Conservation (phyloP, 2,797 vertebrate genomes). For the Gambelia wislizenii region DNA sequence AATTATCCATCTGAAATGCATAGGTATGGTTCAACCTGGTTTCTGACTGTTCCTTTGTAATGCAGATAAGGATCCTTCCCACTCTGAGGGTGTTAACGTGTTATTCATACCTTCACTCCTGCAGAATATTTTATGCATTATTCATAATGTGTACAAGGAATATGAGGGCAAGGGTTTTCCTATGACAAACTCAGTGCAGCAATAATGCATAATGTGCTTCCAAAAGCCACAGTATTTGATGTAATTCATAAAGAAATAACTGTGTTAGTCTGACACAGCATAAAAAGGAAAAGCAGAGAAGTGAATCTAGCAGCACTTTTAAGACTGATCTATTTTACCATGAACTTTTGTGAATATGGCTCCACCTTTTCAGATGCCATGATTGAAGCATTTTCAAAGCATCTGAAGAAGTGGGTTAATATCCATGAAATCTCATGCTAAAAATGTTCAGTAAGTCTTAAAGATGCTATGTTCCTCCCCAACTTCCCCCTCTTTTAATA, state of each 20-base stretch:
- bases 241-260: not conserved
- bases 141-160: not conserved
- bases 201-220: not conserved
- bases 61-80: not conserved
- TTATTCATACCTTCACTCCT: not conserved
- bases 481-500: too few species aligned
- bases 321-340: too few species aligned
- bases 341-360: too few species aligned
- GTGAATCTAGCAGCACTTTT: too few species aligned
- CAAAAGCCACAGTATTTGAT: not conserved
- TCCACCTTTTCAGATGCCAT: too few species aligned
- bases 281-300: too few species aligned
- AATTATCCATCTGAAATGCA: not conserved
- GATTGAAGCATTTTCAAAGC: too few species aligned
- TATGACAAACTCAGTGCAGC: not conserved
- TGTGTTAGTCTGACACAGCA: too few species aligned
- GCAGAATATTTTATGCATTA: not conserved
- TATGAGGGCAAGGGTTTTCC: not conserved
- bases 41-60: not conserved
- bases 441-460: too few species aligned
- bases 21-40: not conserved
- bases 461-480: not conserved
- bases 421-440: too few species aligned
- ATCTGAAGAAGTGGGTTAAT: too few species aligned
- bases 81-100: not conserved